Base-by-base conservation (phyloP, 1,140 invertebrate genomes). In the Aethina tumida region DNA sequence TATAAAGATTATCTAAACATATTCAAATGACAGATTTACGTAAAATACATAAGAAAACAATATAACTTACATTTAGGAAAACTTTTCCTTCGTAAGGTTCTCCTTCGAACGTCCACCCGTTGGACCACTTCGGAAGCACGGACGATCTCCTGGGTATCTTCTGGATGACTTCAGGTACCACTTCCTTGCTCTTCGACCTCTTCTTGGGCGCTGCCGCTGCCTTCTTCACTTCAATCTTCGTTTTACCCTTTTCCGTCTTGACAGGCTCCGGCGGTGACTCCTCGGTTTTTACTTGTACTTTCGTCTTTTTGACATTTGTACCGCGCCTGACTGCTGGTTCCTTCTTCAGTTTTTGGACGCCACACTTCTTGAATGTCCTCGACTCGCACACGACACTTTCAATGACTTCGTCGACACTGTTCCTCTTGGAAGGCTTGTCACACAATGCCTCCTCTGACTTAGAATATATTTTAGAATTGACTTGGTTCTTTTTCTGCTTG, bases 61-160 rank as follows among this genome's bases (percentile, higher is more conserved):
- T n/a, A n/a, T 21, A 35, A 75, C 77, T 81, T 68, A 93, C 89
- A 66, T 84, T 86, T 49, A 92, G 66, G 66, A 83, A 90, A 48
- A 94, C 84, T 70, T 81, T 82, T 27, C 81, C 78, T 54, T 88
- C 71, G 51, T 79, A 85, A 6, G 84, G 68, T 50, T 86, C 75
- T 19, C 90, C 89, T 53, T 86, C 78, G 84, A 87, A 94, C 33
- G 73, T 78, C 90, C 90, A 95, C 4, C 89, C 89, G 53, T 93
- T 91, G 49, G 82, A 87, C 83, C 85, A 90, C 41, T 80, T 81
- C 2, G 84, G 83, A 44, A 70, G 67, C 15, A 68, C 61, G 43
- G 69, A 63, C 5, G 62, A 53, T 50, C 58, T 70, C 31, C 47
- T 49, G 5, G 47, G 44, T n/a, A 49, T 34, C 56, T 53, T 66